phyloP scores from a whole-genome alignment of 2,888 invertebrate species.

The Pantelozetes paolii region DNA sequence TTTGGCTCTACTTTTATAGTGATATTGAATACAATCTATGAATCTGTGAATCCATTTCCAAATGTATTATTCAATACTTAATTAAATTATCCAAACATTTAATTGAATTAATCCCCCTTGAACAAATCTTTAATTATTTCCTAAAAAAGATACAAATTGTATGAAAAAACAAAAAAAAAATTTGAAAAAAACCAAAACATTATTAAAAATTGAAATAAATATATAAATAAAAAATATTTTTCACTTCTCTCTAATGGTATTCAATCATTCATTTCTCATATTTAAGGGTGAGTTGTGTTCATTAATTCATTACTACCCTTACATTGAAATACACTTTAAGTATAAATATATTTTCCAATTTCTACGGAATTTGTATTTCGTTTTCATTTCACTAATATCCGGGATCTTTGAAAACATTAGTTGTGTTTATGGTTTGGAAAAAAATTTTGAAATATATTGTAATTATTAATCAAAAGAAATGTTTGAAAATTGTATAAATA shows the following conservation, averaged over 20 bases:
- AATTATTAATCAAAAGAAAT: too few species aligned
- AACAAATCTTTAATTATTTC: neutral
- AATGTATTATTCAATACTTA: constrained; percentile 3
- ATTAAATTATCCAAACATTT: neutral
- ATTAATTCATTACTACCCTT: too few species aligned
- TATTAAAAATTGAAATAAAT: neutral
- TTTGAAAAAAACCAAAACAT: neutral
- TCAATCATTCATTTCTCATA: neutral
- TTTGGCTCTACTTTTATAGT: constrained; percentile 4
- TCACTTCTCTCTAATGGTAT: neutral
- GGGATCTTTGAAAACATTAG: too few species aligned
- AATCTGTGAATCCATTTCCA: neutral
- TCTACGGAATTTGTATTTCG: too few species aligned
- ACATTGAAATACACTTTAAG: too few species aligned
- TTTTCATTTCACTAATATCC: too few species aligned
- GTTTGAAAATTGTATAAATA: too few species aligned
- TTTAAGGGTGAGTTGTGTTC: too few species aligned
- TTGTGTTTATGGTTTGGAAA: too few species aligned
- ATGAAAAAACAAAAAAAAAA: neutral
- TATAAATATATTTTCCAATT: too few species aligned
- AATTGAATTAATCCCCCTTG: neutral
- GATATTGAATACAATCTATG: neutral
- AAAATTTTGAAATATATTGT: too few species aligned
- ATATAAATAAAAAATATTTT: constrained; percentile 13
- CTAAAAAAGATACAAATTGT: neutral